Base-by-base conservation (phyloP, 2,113 vertebrate species). In the Gymnogyps californianus region DNA sequence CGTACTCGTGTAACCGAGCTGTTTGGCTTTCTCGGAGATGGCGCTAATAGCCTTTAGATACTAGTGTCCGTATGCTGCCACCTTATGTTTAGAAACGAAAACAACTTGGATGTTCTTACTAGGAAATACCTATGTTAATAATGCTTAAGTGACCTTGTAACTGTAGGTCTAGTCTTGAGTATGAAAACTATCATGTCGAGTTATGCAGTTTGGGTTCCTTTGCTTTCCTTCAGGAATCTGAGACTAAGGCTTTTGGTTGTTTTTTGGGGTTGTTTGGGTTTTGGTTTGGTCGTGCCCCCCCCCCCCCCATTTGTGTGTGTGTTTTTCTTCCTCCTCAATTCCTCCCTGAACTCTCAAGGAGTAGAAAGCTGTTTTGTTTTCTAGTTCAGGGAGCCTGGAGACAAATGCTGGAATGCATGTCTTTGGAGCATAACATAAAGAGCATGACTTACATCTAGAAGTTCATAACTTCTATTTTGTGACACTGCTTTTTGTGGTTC, bases 1-100 rank as follows among this genome's bases (percentile, higher is more conserved):
- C 14, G 4, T 3, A 14, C 19, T 26, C 11, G 2, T 3, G 7
- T 51, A 40, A 58, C 46, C 0, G 7, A 55, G 32, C 54, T 28
- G n/a, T 34, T 57, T 12, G 47, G 28, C 36, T 74, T 57, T 52
- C 26, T 46, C 51, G 4, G 67, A 28, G 61, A 25, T 19, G 21
- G 34, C 9, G 26, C n/a, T 18, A 11, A 25, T 9, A 44, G n/a
- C 16, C 44, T 42, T 65, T 36, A 44, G 52, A 16, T 32, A 26
- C 20, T 34, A 7, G 24, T 32, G 69, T 81, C 20, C 2, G 1
- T 66, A 26, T 95, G 70, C 86, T 90, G 81, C 54, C 90, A 87
- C 65, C 93, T 85, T 22, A 28, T 9, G 86, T 62, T 59, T 16
- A 51, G 57, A 62, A 90, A 57, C 25, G 67, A 57, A 78, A 77